Conservation (phyloP, 2,113 vertebrate species). For the Leptosomus discolor region DNA sequence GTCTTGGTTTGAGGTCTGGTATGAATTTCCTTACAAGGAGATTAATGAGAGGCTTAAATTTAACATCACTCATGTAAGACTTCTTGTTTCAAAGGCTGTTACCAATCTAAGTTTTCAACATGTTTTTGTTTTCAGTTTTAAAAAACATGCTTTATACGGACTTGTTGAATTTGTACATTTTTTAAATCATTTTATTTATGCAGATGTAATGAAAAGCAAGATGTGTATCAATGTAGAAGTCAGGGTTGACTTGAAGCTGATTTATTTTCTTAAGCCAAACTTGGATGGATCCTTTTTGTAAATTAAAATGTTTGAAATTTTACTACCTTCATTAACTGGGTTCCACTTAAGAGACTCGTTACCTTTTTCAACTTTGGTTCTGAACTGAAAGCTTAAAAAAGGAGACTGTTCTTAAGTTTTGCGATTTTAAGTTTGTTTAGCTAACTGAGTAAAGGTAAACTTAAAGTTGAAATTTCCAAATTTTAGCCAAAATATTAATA, state of each 20-base stretch:
- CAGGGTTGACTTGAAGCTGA: neutral
- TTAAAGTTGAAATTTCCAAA: neutral
- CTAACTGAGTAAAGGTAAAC: neutral
- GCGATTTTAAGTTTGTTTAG: neutral
- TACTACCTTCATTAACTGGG: neutral
- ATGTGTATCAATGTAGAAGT: neutral
- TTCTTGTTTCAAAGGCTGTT: slow-evolving; percentile 56
- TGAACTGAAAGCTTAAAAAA: neutral
- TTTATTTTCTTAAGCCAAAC: neutral
- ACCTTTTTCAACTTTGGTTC: neutral
- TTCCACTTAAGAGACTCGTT: neutral
- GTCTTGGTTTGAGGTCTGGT: slow-evolving; percentile 72
- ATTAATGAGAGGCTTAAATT: slow-evolving; percentile 66
- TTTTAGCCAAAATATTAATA: neutral
- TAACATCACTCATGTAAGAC: slow-evolving; percentile 59
- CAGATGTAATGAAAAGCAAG: neutral
- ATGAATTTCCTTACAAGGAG: slow-evolving; percentile 73
- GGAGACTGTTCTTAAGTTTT: neutral
- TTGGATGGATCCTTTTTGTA: neutral
- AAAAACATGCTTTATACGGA: neutral
- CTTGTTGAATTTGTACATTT: neutral
- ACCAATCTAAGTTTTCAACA: slow-evolving; percentile 10
- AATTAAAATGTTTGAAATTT: neutral
- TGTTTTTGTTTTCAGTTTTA: neutral
- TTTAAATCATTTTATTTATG: neutral